Percentiles rank a stretch among this genome's conserved stretches.
These are phyloP conservation scores for Drosophila guanche DNA, from an alignment of 1,140 invertebrate species.

Conservation along the genomic window DNA sequence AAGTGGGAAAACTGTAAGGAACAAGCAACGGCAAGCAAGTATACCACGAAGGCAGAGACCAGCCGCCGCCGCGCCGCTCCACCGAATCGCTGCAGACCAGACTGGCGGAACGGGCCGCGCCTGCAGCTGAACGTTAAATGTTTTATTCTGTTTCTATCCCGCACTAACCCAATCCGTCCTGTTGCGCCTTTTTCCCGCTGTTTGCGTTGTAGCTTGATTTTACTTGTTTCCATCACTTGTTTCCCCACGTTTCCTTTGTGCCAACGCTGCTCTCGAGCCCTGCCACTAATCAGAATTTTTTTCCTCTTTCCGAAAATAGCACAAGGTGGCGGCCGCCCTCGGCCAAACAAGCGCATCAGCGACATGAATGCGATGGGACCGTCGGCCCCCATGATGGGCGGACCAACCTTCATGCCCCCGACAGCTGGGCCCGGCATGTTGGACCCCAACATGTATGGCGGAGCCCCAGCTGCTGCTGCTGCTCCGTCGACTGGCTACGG, in stretches of 20 bases:
- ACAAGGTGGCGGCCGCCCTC: constrained; percentile 73
- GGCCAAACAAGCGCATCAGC: constrained; percentile 87
- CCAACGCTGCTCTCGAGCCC: not conserved
- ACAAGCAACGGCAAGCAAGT: constrained; percentile 75
- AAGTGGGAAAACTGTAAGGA: constrained; percentile 84
- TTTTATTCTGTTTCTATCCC: constrained; percentile 7
- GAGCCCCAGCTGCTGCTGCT: constrained; percentile 32
- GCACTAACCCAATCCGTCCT: constrained; percentile 2
- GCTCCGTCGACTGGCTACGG: constrained; percentile 43
- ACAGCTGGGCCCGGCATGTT: constrained; percentile 83
- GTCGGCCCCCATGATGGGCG: constrained; percentile 65
- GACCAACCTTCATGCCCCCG: constrained; percentile 64
- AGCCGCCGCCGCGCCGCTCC: constrained; percentile 22
- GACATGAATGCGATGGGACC: constrained; percentile 87
- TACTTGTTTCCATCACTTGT: constrained; percentile 35
- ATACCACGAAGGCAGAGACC: constrained; percentile 36
- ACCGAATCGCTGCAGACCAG: constrained; percentile 18
- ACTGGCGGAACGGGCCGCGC: constrained; percentile 4
- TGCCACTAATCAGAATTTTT: constrained; percentile 7
- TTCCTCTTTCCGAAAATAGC: constrained; percentile 56
- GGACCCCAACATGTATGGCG: constrained; percentile 68
- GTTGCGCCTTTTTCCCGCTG: constrained; percentile 30
- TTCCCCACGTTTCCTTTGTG: not conserved
- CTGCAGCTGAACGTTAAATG: constrained; percentile 2
- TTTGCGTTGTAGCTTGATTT: constrained; percentile 62